Base-by-base conservation (phyloP, 1,140 invertebrate species). In the Ladona fulva region DNA sequence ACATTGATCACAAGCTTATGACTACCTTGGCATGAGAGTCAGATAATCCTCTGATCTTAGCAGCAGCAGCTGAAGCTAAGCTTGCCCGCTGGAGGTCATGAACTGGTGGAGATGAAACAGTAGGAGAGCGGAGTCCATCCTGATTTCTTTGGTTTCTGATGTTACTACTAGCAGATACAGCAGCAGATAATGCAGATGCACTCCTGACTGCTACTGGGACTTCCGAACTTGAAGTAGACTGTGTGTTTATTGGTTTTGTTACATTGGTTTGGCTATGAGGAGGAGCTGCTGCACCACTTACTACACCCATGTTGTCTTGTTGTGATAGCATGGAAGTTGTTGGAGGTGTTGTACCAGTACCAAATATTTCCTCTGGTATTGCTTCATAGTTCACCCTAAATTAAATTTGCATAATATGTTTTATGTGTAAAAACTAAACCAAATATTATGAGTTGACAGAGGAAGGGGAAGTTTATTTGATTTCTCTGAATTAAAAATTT, bases 311-410 rank as follows among this genome's bases (percentile, higher is more conserved):
- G 29, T 37, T 37, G 5, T 66, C 52, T 22, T 66, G 52, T 16
- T 66, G 14, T 22, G n/a, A 22, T 16, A 66, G 12, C 52, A 66
- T 66, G 12, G 52, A 25, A 0, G 42, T 25, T 22, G 14, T 44
- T 1, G 77, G 37, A 3, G 77, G 74, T 78, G 77, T 42, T 14
- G 66, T 75, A 25, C 88, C 90, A 66, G 66, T 59, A 25, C 88
- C 90, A 66, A 87, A 89, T 82, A 93, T 93, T 88, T 96, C 94
- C 86, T 96, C 94, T 8, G 94, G 94, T 80, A 96, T 96, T 66
- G 94, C 93, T 86, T 95, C 94, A 84, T 92, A 95, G 82, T 93
- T 94, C 6, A 94, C 92, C 82, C 92, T 87, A 42, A 74, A 22
- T 74, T 5, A 37, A 74, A 74, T 74, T 5, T 74, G 11, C 1